phyloP scores from a whole-genome alignment of 2,888 invertebrate genomes.

The Pegoplata infirma region DNA sequence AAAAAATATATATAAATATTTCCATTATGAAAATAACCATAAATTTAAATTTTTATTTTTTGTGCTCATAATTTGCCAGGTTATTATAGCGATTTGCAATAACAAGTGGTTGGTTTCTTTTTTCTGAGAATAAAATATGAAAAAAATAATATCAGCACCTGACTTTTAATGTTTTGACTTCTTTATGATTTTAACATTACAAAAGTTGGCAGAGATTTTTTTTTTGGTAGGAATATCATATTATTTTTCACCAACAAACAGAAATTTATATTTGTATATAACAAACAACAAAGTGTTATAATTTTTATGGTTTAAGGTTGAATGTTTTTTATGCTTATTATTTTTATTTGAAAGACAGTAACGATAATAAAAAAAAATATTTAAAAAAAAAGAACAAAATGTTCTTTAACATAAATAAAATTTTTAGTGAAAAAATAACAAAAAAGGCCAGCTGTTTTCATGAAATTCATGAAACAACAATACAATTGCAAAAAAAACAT shows the following conservation, averaged over 20 bases:
- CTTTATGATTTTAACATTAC: slow-evolving; percentile 16
- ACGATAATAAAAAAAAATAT: slow-evolving; percentile 17
- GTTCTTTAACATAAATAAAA: slow-evolving; percentile 6
- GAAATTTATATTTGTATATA: neutral
- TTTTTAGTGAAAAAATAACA: neutral
- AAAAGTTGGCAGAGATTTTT: slow-evolving; percentile 27
- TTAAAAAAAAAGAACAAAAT: slow-evolving; percentile 10
- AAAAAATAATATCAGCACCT: neutral
- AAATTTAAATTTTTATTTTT: neutral
- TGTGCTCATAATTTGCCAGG: neutral
- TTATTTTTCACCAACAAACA: neutral
- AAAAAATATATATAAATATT: too few species aligned
- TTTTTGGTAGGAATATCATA: neutral
- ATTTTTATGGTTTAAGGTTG: slow-evolving; percentile 12
- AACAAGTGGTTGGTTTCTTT: neutral
- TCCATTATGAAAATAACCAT: neutral
- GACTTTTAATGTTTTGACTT: slow-evolving; percentile 3
- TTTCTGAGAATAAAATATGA: too few species aligned
- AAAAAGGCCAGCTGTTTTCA: neutral
- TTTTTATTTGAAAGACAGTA: neutral
- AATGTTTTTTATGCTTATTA: slow-evolving; percentile 7
- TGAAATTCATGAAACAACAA: neutral
- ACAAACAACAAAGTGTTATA: neutral
- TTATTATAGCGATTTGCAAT: neutral
- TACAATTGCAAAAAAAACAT: neutral